These are phyloP conservation scores for Chrysolina haemoptera DNA, from an alignment of 2,888 invertebrate genomes.

Conservation along the genomic window DNA sequence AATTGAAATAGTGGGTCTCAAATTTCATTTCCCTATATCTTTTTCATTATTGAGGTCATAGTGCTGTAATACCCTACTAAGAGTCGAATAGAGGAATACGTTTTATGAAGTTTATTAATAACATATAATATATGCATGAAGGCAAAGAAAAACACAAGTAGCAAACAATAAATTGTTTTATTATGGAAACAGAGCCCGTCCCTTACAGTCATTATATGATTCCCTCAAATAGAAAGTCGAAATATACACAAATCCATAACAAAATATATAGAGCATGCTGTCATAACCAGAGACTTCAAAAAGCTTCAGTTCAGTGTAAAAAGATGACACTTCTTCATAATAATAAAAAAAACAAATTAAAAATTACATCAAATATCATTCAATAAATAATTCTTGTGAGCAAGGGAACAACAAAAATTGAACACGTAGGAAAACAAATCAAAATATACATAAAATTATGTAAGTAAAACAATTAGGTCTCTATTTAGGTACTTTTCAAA, in stretches of 20 bases:
- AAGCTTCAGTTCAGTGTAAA: slow-evolving; percentile 49
- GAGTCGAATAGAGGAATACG: too few species aligned
- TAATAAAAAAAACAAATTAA: background rate
- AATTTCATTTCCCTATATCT: too few species aligned
- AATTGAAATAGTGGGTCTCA: too few species aligned
- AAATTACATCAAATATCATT: slow-evolving; percentile 4
- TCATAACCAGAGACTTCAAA: slow-evolving; percentile 53
- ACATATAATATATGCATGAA: too few species aligned
- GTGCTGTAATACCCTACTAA: too few species aligned
- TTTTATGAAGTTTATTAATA: too few species aligned
- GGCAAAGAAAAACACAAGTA: slow-evolving; percentile 23
- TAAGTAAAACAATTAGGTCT: slow-evolving; percentile 15
- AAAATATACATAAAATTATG: slow-evolving; percentile 25
- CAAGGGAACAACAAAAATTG: background rate
- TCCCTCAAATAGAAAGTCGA: slow-evolving; percentile 55
- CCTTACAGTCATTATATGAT: slow-evolving; percentile 65
- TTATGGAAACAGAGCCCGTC: slow-evolving; percentile 65
- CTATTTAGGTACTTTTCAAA: slow-evolving; percentile 20
- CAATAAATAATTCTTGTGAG: slow-evolving; percentile 4
- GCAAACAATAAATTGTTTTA: slow-evolving; percentile 42
- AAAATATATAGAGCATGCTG: slow-evolving; percentile 52
- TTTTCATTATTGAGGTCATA: too few species aligned
- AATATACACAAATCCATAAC: slow-evolving; percentile 51
- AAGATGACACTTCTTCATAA: slow-evolving; percentile 30
- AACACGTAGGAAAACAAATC: slow-evolving; percentile 9